Evolutionary conservation across 1,140 invertebrate genomes (phyloP).

Genomic region (Theocolax elegans): DNA sequence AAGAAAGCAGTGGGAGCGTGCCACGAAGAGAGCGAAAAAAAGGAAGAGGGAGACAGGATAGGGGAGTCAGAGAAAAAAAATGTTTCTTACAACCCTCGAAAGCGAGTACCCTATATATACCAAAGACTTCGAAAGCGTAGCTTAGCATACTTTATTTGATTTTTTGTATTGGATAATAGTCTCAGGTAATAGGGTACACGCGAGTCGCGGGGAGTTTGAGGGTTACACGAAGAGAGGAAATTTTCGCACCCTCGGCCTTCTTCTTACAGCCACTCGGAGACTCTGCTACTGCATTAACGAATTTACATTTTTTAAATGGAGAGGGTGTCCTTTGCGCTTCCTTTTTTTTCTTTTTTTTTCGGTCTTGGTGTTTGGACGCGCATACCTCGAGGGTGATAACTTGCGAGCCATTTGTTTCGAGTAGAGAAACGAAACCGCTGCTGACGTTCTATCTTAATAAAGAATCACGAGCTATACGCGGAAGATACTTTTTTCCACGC

Average conservation of each 20-base stretch:
- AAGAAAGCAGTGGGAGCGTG: not conserved
- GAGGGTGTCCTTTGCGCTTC: constrained; percentile 53
- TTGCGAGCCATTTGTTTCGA: constrained; percentile 66
- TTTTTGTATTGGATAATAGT: constrained; percentile 69
- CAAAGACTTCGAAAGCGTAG: constrained; percentile 60
- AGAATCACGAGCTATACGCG: constrained; percentile 55
- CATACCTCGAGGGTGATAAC: constrained; percentile 59
- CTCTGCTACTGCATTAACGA: constrained; percentile 62
- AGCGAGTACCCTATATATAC: no score
- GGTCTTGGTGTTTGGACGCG: not conserved
- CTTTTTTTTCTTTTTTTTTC: constrained; percentile 17
- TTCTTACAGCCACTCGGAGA: constrained; percentile 10
- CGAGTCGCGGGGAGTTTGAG: constrained; percentile 21
- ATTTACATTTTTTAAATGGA: constrained; percentile 70
- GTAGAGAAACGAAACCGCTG: constrained; percentile 61
- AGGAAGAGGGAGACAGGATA: constrained; percentile 33
- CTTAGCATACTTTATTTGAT: constrained; percentile 69
- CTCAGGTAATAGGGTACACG: constrained; percentile 60
- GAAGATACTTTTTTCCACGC: constrained; percentile 38
- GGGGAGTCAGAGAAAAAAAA: constrained; percentile 53
- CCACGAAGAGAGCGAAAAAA: constrained; percentile 15
- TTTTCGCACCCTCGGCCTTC: constrained; percentile 7
- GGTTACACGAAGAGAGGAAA: not conserved
- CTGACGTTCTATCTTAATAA: constrained; percentile 64
- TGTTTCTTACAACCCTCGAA: constrained; percentile 45